These are phyloP conservation scores for Drosophila eohydei DNA, from an alignment of 2,888 invertebrate species.

Conservation along the genomic window DNA sequence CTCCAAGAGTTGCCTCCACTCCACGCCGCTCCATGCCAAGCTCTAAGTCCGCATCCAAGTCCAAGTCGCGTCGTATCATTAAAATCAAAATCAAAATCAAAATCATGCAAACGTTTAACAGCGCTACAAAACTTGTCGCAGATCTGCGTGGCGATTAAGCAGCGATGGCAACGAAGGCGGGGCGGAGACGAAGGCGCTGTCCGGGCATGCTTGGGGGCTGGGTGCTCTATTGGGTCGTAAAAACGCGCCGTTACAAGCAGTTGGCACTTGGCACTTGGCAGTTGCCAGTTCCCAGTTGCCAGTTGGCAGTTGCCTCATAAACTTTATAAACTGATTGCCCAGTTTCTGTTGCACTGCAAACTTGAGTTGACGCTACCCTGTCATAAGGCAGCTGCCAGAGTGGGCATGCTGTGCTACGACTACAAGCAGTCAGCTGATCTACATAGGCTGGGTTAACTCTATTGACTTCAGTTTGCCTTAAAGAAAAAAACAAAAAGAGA, in stretches of 20 bases:
- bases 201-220: background rate
- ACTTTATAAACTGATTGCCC: constrained; percentile 64
- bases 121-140: constrained; percentile 77
- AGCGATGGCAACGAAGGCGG: background rate
- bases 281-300: constrained; percentile 70
- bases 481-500: too few relatives aligned
- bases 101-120: constrained; percentile 81
- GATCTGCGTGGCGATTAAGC: constrained; percentile 21
- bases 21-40: constrained; percentile 3
- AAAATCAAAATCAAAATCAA: constrained; percentile 70
- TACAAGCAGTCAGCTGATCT: background rate
- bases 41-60: constrained; percentile 12
- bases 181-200: background rate
- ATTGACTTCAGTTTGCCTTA: too few relatives aligned
- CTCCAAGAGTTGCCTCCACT: background rate
- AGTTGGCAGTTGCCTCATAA: constrained; percentile 59
- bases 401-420: background rate
- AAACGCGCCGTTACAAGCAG: constrained; percentile 79
- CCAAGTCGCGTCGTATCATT: constrained; percentile 56
- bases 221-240: constrained; percentile 56
- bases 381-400: background rate
- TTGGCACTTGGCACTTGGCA: constrained; percentile 70
- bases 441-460: background rate
- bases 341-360: constrained; percentile 40
- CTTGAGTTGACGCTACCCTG: constrained; percentile 20